Evolutionary conservation across 2,113 vertebrate genomes (phyloP).

Genomic region (Mastomys natalensis): DNA sequence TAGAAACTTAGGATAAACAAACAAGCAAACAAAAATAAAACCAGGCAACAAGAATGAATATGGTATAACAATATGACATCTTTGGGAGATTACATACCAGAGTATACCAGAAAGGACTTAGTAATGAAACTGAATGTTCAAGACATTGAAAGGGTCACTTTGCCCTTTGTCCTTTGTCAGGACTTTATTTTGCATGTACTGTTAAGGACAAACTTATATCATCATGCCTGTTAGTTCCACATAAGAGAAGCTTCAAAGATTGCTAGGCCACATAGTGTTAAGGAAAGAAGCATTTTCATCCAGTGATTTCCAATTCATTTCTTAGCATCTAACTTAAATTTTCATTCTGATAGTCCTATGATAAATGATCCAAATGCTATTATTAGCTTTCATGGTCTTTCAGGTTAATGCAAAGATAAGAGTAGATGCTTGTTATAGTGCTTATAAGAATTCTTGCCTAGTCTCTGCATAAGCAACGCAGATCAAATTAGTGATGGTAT

Average conservation of each 20-base stretch:
- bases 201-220: not conserved
- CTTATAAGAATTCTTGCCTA: not conserved
- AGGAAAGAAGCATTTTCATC: not conserved
- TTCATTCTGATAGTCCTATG: not conserved
- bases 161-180: not conserved
- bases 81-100: not conserved
- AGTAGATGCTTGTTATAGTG: not conserved
- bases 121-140: not conserved
- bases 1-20: not conserved
- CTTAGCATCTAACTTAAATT: not conserved
- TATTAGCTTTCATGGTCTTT: not conserved
- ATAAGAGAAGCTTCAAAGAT: not conserved
- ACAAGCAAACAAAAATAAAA: not conserved
- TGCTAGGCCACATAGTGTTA: not conserved
- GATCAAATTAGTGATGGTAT: not conserved
- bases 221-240: not conserved
- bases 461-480: not conserved
- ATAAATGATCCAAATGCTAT: no score
- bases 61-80: not conserved
- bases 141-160: not conserved
- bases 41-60: not conserved
- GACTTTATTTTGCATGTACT: not conserved
- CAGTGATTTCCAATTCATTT: not conserved
- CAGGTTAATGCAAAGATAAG: not conserved
- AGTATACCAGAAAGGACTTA: not conserved